Conservation (phyloP, 92 coral and sea anemone genomes). For the Palythoa caribaeorum region DNA sequence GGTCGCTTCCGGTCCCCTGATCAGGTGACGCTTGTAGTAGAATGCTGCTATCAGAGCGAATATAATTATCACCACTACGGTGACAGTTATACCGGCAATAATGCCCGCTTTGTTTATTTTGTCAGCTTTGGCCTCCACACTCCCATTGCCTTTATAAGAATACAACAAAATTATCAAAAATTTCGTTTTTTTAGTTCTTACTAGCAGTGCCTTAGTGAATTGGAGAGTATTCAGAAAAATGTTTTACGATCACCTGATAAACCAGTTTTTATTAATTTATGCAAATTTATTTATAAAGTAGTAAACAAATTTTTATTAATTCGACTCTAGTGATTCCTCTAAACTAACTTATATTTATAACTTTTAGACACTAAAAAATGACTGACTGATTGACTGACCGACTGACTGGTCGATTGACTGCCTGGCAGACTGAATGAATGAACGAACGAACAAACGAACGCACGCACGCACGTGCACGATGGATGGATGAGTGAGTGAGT, state of each 20-base stretch:
- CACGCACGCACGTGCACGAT: too few species aligned
- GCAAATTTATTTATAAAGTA: too few species aligned
- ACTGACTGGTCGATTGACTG: not conserved
- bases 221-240: too few species aligned
- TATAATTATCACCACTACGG: not conserved
- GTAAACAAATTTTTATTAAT: too few species aligned
- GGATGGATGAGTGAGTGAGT: too few species aligned
- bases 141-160: not conserved
- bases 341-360: too few species aligned
- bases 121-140: not conserved
- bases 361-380: not conserved
- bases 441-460: not conserved
- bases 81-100: slow-evolving; percentile 10
- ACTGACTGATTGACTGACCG: not conserved
- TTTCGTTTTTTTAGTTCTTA: not conserved
- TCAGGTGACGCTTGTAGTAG: not conserved
- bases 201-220: too few species aligned
- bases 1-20: not conserved
- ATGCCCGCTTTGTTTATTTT: slow-evolving; percentile 1
- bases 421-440: not conserved
- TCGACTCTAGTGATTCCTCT: too few species aligned
- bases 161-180: not conserved
- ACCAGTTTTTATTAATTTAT: too few species aligned
- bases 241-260: too few species aligned
- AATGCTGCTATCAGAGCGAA: not conserved